Conservation (phyloP, 2,888 invertebrate species). For the Hyalella azteca region DNA sequence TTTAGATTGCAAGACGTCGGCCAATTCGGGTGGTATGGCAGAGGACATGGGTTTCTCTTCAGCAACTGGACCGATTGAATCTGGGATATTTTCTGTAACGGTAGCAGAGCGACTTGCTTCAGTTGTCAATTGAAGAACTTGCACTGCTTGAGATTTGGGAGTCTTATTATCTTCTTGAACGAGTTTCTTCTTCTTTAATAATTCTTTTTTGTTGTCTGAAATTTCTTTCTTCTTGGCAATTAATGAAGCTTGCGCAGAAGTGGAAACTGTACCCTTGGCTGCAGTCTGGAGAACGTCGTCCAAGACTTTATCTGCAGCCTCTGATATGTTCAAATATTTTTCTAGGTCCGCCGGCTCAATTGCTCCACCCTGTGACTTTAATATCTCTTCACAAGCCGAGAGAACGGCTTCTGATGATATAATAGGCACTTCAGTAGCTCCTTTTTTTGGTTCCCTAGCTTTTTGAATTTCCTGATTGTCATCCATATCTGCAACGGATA, state of each 20-base stretch:
- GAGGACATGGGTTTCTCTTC: background rate
- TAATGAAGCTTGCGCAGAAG: constrained; percentile 36
- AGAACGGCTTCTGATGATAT: background rate
- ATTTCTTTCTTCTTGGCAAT: constrained; percentile 45
- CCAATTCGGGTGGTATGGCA: constrained; percentile 3
- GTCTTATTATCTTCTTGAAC: background rate
- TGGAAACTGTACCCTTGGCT: background rate
- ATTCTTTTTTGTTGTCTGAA: background rate
- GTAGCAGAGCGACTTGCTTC: background rate
- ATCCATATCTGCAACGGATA: background rate
- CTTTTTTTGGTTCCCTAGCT: background rate
- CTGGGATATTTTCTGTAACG: background rate
- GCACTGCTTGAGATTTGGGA: background rate
- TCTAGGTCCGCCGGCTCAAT: constrained; percentile 31
- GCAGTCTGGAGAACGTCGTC: background rate
- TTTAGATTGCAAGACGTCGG: background rate
- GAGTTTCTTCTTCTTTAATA: constrained; percentile 18
- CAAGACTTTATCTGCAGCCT: background rate
- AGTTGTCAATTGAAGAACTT: background rate
- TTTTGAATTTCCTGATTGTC: background rate
- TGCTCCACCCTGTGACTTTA: constrained; percentile 40
- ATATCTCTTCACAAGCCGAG: constrained; percentile 23
- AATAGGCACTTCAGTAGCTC: background rate
- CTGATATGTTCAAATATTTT: background rate
- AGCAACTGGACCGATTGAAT: background rate